Base-by-base conservation (phyloP, 2,797 vertebrate species). In the Apogon talboti region DNA sequence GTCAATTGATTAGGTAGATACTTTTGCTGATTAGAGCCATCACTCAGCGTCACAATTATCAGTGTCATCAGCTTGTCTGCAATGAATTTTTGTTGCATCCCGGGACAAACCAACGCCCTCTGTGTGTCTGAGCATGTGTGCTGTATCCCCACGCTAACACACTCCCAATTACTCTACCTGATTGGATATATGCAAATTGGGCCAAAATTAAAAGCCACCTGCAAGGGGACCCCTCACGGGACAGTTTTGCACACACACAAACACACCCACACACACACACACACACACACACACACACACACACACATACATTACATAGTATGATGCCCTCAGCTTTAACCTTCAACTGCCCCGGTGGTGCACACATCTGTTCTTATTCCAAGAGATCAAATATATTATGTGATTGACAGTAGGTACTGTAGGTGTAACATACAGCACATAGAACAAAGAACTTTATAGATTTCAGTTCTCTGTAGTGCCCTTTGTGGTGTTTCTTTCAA, bases 141-240 rank as follows among this genome's bases (percentile, higher is more conserved):
- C 53, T 42, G 63, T 50, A 59, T 66, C 72, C 67, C 59, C 63
- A 61, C 50, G 44, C 82, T 74, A 77, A 74, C 85, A 85, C 80
- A 75, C 75, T 89, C 84, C 85, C 91, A 93, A 92, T 95, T 93
- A 93, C 89, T 90, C 82, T 71, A 90, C 83, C 91, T 93, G 93
- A 94, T 93, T 94, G 92, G 89, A 94, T 93, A 93, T 93, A 94
- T 94, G 93, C 92, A 94, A 94, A 94, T 94, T 76, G 67, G 75
- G 67, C 57, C 82, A 82, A 92, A 93, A 93, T 94, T 94, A 94
- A 93, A 93, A 92, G 89, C 90, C 84, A 90, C 89, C 89, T 88
- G 85, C 84, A 81, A 91, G 71, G 86, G 79, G 85, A 90, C 82
- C 87, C 88, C 88, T 85, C 69, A 1, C 82, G 77, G 83, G 69